Base-by-base conservation (phyloP, 2,888 invertebrate species). In the Caenorhabditis sp. region DNA sequence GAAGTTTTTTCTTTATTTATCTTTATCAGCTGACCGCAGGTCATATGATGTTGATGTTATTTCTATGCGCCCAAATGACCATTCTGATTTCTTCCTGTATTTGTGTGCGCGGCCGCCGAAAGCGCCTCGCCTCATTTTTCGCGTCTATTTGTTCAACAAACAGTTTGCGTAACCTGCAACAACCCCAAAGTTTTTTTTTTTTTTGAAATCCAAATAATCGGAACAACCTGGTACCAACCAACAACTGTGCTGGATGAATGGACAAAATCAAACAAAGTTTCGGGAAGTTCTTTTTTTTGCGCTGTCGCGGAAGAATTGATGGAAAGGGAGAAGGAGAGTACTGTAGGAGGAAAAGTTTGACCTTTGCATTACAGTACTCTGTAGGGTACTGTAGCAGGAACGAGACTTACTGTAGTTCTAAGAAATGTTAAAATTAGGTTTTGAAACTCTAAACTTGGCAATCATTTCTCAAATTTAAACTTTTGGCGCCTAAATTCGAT, bases 221-320 rank as follows among this genome's bases (percentile, higher is more conserved):
- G 63, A 67, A 71, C 71, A 67, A 66, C 71, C 71, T 71, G 71
- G 71, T 67, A 71, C 71, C 27, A 27, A 25, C 50, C 27, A 54
- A 53, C 36, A 26, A 26, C 49, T 31, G 63, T 20, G 20, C 36
- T 52, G 60, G 50, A 21, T 50, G 50, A 60, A 52, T 31, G 50
- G 60, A 60, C 31, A 50, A 52, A 60, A 20, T 21, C 21, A 21
- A n/a, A 27, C 20, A 31, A 17, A 36, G 23, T 31, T 31, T n/a
- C n/a, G n/a, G n/a, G n/a, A n/a, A n/a, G n/a, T n/a, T 31, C 10
- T 31, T 31, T 31, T 31, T 31, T 31, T 10, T 10, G 27, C 36
- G 36, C 1, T 21, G 50, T 52, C n/a, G 21, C 27, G 60, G 60
- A 7, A 58, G 50, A 43, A 38, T 50, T 61, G 52, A 58, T 26